Evolutionary conservation across 2,113 vertebrate genomes (phyloP).

Genomic region (Nycticorax nycticorax): DNA sequence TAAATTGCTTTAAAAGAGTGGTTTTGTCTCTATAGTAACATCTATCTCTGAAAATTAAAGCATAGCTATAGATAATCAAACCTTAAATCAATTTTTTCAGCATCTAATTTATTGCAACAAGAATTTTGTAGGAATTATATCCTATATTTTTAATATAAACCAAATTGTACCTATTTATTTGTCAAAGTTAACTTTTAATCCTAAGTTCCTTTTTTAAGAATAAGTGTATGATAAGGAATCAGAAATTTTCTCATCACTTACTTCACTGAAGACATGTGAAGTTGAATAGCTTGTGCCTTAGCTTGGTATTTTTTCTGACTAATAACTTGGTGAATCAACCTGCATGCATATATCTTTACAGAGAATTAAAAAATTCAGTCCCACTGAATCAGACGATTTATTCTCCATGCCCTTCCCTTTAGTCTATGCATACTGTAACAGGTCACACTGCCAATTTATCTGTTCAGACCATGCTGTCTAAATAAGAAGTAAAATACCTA

Average conservation of each 20-base stretch:
- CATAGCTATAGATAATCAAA: neutral
- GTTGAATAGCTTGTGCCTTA: neutral
- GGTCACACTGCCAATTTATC: neutral
- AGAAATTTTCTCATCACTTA: neutral
- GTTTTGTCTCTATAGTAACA: neutral
- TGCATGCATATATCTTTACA: neutral
- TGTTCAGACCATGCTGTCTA: neutral
- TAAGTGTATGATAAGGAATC: neutral
- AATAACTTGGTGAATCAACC: neutral
- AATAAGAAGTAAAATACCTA: neutral
- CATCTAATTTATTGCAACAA: neutral
- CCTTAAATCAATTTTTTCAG: neutral
- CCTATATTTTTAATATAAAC: neutral
- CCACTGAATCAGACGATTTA: neutral
- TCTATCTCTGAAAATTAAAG: neutral
- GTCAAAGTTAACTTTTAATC: neutral
- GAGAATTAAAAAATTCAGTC: neutral
- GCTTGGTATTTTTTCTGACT: neutral
- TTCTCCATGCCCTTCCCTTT: slow-evolving; percentile 21
- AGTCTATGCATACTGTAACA: neutral
- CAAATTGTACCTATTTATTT: neutral
- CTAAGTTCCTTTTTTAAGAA: neutral
- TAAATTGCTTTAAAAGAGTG: neutral
- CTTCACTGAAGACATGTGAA: neutral
- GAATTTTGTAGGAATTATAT: neutral